Evolutionary conservation across 2,888 invertebrate genomes (phyloP), one percentile per base, ranked within the genome.

Genomic region (Tetropium fuscum): DNA sequence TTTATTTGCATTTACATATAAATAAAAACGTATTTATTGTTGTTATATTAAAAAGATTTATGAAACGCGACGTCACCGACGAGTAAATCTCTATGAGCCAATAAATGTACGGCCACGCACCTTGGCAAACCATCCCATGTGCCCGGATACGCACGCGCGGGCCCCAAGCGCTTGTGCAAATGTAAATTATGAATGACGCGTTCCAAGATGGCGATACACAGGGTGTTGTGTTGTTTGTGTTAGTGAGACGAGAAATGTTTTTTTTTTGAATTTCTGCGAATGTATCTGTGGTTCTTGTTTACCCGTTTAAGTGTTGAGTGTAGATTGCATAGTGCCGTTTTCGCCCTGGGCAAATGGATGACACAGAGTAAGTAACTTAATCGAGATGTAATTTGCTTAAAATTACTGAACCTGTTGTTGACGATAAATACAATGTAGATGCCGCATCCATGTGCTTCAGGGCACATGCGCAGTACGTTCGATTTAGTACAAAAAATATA

Each of bases 161-260:
- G 8, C 10, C 22, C 32, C 5, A 22, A 13, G 59, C 64, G 61
- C 64, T 59, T 60, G 61, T 61, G 64, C 64, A 34, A 57, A 49
- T 55, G 56, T 49, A 41, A 60, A 56, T 43, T 43, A 36, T n/a
- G 43, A 58, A 60, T 60, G 65, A 63, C 62, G 65, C 60, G 62
- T 67, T 69, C 58, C 70, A 71, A 70, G 69, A 71, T 71, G 72
- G 70, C 71, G 71, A 70, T 69, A 73, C 71, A 71, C 71, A 66
- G 72, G 71, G 71, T 73, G 72, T 73, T 71, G 68, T 65, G 64
- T 61, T 66, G 67, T 63, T 70, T 63, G 58, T 63, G 61, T 59
- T 55, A 49, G 65, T 63, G 65, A 54, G 58, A 53, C 47, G 60
- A 55, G 18, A 54, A 54, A 53, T 59, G 54, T 47, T 20, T 45